Evolutionary conservation across 2,113 vertebrate genomes (phyloP).

Genomic region (Bettongia penicillata): DNA sequence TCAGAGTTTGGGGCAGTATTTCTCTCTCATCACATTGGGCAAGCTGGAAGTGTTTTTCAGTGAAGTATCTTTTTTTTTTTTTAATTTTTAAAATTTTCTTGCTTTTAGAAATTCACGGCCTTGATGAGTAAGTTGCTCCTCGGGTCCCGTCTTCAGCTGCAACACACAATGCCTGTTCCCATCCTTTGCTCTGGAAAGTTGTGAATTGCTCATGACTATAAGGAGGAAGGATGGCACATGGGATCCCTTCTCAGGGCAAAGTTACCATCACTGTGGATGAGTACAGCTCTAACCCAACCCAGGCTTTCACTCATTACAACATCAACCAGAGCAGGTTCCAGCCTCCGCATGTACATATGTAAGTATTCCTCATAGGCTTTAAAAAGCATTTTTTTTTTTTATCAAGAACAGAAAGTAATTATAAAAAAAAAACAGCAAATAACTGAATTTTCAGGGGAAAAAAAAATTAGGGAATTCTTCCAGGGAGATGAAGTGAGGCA

Average conservation of each 20-base stretch:
- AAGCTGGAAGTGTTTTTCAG: conserved; percentile 21
- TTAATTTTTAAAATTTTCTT: conserved; percentile 25
- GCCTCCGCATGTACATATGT: conserved; percentile 98
- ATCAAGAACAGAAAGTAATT: conserved; percentile 26
- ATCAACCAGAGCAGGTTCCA: conserved; percentile 99
- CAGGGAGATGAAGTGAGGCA: conserved; percentile 5
- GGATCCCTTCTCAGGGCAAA: conserved; percentile 97
- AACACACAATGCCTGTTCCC: conserved; percentile 90
- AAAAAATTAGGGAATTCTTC: not conserved
- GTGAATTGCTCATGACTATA: conserved; percentile 95
- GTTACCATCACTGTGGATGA: conserved; percentile 97
- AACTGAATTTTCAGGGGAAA: not conserved
- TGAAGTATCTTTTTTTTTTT: conserved; percentile 28
- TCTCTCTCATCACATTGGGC: conserved; percentile 18
- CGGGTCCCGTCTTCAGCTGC: conserved; percentile 82
- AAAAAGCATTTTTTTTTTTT: not conserved
- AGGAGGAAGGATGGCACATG: conserved; percentile 96
- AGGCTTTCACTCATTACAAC: conserved; percentile 99
- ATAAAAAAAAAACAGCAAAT: not conserved
- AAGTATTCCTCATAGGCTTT: conserved; percentile 81
- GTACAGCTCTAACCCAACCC: conserved; percentile 99
- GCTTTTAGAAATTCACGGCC: conserved; percentile 81
- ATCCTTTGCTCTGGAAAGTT: conserved; percentile 87
- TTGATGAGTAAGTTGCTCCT: conserved; percentile 84
- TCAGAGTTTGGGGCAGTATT: not conserved